Percentiles rank a stretch among this genome's conserved stretches.
Conservation (phyloP, 2,113 vertebrate species). For the Sander vitreus region DNA sequence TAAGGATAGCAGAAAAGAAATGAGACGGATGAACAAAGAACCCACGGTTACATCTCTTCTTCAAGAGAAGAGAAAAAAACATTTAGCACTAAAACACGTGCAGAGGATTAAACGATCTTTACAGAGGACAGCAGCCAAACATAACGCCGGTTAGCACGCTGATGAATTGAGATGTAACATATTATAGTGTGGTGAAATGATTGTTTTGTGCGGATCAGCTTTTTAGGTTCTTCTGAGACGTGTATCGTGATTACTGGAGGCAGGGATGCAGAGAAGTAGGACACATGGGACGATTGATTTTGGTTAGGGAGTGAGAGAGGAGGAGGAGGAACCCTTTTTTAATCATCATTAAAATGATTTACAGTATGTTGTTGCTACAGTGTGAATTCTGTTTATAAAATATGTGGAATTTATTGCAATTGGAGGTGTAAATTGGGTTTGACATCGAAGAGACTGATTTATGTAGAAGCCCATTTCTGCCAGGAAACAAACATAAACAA, state of each 20-base stretch:
- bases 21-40: conserved; percentile 29
- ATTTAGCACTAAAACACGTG: background rate
- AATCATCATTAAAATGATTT: conserved; percentile 36
- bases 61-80: conserved; percentile 19
- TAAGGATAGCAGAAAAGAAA: conserved; percentile 20
- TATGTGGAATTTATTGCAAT: background rate
- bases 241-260: background rate
- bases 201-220: background rate
- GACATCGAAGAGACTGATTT: background rate
- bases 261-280: background rate
- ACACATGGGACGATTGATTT: conserved; percentile 44
- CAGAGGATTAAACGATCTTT: conserved; percentile 8
- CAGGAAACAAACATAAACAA: no score
- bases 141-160: background rate
- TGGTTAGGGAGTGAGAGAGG: background rate
- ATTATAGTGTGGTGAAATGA: background rate
- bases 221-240: background rate
- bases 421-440: background rate
- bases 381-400: background rate
- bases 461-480: background rate
- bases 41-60: conserved; percentile 23
- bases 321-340: background rate
- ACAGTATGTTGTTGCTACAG: background rate
- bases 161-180: background rate
- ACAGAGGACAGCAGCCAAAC: background rate